phyloP scores from a whole-genome alignment of 2,113 vertebrate genomes.

The Percina caprodes region DNA sequence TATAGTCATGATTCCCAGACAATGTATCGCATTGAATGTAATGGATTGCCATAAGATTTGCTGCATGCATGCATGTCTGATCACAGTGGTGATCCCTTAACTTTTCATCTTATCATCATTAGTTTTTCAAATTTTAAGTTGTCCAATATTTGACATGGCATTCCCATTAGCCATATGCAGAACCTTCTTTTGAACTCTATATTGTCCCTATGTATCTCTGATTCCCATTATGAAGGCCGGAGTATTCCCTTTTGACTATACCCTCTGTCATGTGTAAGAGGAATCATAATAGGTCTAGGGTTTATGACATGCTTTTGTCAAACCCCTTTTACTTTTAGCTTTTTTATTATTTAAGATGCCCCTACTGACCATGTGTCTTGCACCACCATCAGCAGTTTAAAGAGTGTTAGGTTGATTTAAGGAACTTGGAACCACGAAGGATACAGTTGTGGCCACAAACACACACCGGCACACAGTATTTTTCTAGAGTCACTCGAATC shows the following conservation, averaged over 20 bases:
- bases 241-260: slow-evolving; percentile 16
- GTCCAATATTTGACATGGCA: background rate
- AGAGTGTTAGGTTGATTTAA: slow-evolving; percentile 33
- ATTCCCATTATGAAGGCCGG: slow-evolving; percentile 4
- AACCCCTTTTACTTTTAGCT: background rate
- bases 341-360: slow-evolving; percentile 17
- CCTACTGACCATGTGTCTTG: slow-evolving; percentile 6
- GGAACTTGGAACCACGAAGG: slow-evolving; percentile 25
- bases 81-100: background rate
- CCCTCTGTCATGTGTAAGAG: background rate
- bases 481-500: slow-evolving; percentile 12
- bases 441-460: slow-evolving; percentile 49
- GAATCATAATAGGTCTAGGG: slow-evolving; percentile 25
- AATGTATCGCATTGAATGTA: too few relatives aligned
- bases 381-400: slow-evolving; percentile 45
- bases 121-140: background rate
- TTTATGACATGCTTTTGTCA: slow-evolving; percentile 22
- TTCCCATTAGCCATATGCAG: background rate
- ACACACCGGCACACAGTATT: slow-evolving; percentile 7
- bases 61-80: background rate
- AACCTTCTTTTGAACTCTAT: background rate
- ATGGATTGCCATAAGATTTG: background rate
- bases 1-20: background rate
- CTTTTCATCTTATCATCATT: background rate
- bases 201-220: background rate